phyloP scores from a whole-genome alignment of 2,888 invertebrate species.

The Chalcis sispes region DNA sequence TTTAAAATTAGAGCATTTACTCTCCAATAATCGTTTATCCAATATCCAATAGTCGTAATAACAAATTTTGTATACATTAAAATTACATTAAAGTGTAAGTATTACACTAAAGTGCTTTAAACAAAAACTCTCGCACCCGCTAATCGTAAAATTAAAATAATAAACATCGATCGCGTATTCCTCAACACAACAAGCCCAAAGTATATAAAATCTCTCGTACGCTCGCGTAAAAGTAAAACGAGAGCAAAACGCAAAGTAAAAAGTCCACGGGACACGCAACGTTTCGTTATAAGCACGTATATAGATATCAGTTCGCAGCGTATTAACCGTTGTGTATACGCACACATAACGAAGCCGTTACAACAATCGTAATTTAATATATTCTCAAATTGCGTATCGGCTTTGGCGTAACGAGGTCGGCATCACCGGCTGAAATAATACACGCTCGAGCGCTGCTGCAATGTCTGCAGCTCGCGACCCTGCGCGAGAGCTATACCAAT shows the following conservation, averaged over 20 bases:
- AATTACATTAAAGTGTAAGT: no score
- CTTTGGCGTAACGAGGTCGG: constrained; percentile 39
- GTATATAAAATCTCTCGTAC: background rate
- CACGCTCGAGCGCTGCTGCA: background rate
- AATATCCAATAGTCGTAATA: no score
- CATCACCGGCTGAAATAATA: constrained; percentile 35
- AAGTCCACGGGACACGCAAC: background rate
- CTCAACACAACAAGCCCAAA: no score
- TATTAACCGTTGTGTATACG: constrained; percentile 7
- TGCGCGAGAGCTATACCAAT: background rate
- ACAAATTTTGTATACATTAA: no score
- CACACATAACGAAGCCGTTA: no score
- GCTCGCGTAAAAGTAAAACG: background rate
- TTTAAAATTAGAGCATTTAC: no score
- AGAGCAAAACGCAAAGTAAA: background rate
- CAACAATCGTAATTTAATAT: constrained; percentile 50
- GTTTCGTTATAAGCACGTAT: background rate
- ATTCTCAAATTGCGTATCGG: constrained; percentile 46
- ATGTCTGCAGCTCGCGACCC: background rate
- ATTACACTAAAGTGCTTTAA: no score
- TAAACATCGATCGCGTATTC: no score
- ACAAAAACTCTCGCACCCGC: no score
- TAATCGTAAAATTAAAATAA: no score
- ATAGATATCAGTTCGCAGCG: no score
- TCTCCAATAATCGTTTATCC: no score